Conservation (phyloP, 2,797 vertebrate species). For the Carapus acus region DNA sequence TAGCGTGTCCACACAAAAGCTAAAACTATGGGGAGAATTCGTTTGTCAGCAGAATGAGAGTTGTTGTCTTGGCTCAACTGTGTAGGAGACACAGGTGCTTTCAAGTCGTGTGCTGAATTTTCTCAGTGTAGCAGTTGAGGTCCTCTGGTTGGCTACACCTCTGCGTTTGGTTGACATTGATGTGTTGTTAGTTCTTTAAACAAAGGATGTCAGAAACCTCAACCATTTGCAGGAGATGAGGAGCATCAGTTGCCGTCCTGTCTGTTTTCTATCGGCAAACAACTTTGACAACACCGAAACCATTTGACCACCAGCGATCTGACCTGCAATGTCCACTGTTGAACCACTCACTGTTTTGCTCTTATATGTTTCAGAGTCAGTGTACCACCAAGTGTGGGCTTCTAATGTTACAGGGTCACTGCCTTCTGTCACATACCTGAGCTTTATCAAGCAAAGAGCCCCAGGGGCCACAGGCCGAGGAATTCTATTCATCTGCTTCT, state of each 20-base stretch:
- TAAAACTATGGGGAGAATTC: no score
- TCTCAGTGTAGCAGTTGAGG: no score
- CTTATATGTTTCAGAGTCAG: conserved; percentile 49
- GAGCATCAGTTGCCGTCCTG: conserved; percentile 6
- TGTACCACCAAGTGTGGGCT: conserved; percentile 52
- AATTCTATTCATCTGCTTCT: conserved; percentile 35
- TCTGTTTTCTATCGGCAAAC: conserved; percentile 30
- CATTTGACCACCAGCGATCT: conserved; percentile 29
- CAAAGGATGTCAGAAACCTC: conserved; percentile 4
- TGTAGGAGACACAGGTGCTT: no score
- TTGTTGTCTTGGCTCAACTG: no score
- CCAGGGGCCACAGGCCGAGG: conserved; percentile 36
- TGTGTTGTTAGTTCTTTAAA: conserved; percentile 24
- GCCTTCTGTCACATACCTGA: conserved; percentile 63
- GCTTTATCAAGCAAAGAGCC: conserved; percentile 41
- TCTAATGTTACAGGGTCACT: conserved; percentile 70
- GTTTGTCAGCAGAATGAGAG: no score
- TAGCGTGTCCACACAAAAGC: no score
- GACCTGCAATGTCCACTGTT: conserved; percentile 36
- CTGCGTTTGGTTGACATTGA: conserved; percentile 6
- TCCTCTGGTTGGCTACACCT: background rate
- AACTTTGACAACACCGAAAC: conserved; percentile 34
- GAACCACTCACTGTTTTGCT: conserved; percentile 54
- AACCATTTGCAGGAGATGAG: conserved; percentile 24
- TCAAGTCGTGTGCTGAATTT: background rate